Evolutionary conservation across 1,140 invertebrate species (phyloP).

Genomic region (Macrosteles quadrilineatus): DNA sequence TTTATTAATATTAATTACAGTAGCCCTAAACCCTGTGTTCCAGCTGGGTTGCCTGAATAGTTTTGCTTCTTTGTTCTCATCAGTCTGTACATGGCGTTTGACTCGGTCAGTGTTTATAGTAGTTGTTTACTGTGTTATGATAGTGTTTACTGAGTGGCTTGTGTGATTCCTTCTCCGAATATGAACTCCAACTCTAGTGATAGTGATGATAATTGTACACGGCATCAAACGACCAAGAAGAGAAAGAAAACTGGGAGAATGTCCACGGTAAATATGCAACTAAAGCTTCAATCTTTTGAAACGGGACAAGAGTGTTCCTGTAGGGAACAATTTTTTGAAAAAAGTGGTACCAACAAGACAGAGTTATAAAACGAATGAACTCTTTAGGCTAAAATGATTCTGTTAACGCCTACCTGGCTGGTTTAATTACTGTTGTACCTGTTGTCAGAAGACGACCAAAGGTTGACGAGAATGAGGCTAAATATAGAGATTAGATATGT

Average conservation of each 20-base stretch:
- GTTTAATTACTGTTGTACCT: constrained; percentile 14
- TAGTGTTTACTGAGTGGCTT: constrained; percentile 20
- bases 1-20: too few species aligned
- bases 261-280: constrained; percentile 17
- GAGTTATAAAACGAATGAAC: constrained; percentile 19
- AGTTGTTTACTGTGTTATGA: constrained; percentile 20
- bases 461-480: constrained; percentile 3
- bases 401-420: constrained; percentile 22
- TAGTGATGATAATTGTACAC: background rate
- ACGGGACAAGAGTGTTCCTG: constrained; percentile 21
- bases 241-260: constrained; percentile 33
- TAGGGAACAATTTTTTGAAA: constrained; percentile 29
- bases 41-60: constrained; percentile 3
- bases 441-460: constrained; percentile 25
- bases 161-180: constrained; percentile 5
- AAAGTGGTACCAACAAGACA: constrained; percentile 8
- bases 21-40: too few species aligned
- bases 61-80: constrained; percentile 15
- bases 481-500: constrained; percentile 26
- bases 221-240: constrained; percentile 26
- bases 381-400: constrained; percentile 23
- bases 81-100: background rate
- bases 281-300: constrained; percentile 29
- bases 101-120: constrained; percentile 7
- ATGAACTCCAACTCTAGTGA: constrained; percentile 21